These are phyloP conservation scores for Trachelus tabidus DNA, from an alignment of 2,888 invertebrate species.

Conservation along the genomic window DNA sequence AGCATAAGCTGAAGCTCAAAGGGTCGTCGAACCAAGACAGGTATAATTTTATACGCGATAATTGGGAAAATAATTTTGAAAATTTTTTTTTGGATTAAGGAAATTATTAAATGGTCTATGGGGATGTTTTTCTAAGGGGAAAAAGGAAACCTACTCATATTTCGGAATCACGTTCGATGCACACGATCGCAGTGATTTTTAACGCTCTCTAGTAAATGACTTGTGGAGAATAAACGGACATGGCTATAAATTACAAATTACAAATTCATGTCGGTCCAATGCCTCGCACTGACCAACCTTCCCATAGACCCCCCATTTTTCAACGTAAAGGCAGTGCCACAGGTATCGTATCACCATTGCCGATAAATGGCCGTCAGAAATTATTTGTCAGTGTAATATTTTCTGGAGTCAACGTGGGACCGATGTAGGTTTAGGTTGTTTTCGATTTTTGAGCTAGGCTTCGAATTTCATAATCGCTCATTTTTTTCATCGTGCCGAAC, in stretches of 20 bases:
- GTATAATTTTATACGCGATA: slow-evolving; percentile 4
- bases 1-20: neutral
- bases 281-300: slow-evolving; percentile 5
- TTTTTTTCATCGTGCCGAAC: neutral
- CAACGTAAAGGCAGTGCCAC: slow-evolving; percentile 36
- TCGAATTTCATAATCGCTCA: neutral
- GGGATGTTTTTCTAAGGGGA: neutral
- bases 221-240: slow-evolving; percentile 39
- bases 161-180: slow-evolving; percentile 18
- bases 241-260: slow-evolving; percentile 48
- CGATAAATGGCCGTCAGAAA: slow-evolving; percentile 45
- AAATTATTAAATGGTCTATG: neutral
- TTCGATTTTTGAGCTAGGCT: neutral
- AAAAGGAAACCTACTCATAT: slow-evolving; percentile 8
- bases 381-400: slow-evolving; percentile 16
- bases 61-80: neutral
- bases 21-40: slow-evolving; percentile 22
- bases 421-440: neutral
- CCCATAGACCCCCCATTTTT: slow-evolving; percentile 44
- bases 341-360: slow-evolving; percentile 42
- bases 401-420: neutral
- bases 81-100: neutral
- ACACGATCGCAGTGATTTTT: slow-evolving; percentile 39
- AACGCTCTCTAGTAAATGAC: slow-evolving; percentile 39
- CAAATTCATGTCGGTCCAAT: slow-evolving; percentile 40